Conservation (phyloP, 2,888 invertebrate genomes). For the Euspilapteryx auroguttella region DNA sequence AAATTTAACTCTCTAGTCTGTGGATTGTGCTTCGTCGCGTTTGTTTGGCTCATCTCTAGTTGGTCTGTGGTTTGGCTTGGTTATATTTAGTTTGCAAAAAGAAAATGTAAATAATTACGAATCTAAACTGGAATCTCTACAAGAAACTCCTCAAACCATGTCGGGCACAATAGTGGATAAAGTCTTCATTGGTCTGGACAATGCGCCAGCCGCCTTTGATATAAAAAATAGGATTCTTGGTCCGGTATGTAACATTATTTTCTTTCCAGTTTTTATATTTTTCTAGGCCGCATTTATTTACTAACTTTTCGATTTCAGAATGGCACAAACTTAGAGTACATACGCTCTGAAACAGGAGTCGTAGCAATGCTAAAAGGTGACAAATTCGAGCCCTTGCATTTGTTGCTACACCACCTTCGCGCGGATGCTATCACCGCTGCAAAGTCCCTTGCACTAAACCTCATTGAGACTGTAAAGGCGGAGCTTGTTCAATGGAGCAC, state of each 20-base stretch:
- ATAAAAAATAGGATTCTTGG: constrained; percentile 75
- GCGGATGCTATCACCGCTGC: constrained; percentile 70
- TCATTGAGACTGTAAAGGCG: constrained; percentile 76
- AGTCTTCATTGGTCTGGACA: constrained; percentile 75
- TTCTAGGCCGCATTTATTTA: constrained; percentile 1
- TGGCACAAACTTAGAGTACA: constrained; percentile 75
- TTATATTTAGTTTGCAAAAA: too few species aligned
- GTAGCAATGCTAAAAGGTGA: constrained; percentile 71
- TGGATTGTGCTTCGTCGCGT: too few species aligned
- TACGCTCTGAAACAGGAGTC: constrained; percentile 77
- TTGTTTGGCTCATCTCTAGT: too few species aligned
- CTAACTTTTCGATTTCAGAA: constrained; percentile 31
- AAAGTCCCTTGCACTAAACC: constrained; percentile 72
- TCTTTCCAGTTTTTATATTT: too few species aligned
- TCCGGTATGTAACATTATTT: constrained; percentile 27
- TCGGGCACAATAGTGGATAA: constrained; percentile 65
- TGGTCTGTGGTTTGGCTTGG: too few species aligned
- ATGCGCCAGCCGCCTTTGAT: constrained; percentile 75
- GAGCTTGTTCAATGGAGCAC: constrained; percentile 55
- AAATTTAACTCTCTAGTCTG: too few species aligned
- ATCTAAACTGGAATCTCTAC: too few species aligned
- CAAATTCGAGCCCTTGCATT: constrained; percentile 73
- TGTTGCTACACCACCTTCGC: constrained; percentile 74
- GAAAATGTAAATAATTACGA: too few species aligned
- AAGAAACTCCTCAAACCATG: too few species aligned